Evolutionary conservation across 35 echinoderm and acorn worm genomes (phyloP).

Genomic region (Ophioderma brevispina): DNA sequence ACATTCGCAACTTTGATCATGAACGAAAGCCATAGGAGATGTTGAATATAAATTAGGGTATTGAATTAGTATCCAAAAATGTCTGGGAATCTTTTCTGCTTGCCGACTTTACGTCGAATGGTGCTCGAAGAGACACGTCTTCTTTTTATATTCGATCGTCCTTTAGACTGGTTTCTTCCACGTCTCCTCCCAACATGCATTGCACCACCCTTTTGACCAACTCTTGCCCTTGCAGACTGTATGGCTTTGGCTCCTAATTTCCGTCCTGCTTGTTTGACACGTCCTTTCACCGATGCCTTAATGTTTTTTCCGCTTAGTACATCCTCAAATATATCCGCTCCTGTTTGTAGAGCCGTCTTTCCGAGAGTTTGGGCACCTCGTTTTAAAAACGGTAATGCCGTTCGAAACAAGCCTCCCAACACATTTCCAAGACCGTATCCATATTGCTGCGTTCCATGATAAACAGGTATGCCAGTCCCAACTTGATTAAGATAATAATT

Average conservation of each 20-base stretch:
- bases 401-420: background rate
- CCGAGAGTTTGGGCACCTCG: slow-evolving; percentile 13
- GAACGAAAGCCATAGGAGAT: slow-evolving; percentile 61
- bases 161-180: no score
- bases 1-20: slow-evolving; percentile 53
- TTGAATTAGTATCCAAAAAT: slow-evolving; percentile 8
- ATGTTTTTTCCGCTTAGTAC: background rate
- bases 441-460: background rate
- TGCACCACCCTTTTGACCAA: no score
- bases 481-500: slow-evolving; percentile 31
- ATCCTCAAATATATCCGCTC: background rate
- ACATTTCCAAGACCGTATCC: slow-evolving; percentile 18
- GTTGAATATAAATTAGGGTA: no score
- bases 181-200: no score
- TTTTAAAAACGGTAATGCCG: slow-evolving; percentile 17
- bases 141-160: slow-evolving; percentile 10
- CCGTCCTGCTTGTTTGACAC: background rate
- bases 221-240: no score
- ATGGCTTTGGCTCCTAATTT: background rate
- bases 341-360: background rate
- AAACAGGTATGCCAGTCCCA: slow-evolving; percentile 23
- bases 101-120: background rate
- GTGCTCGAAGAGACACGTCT: background rate
- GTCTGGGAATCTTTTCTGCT: background rate
- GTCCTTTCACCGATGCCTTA: background rate